phyloP scores from a whole-genome alignment of 30 jellyfish, hydroid and myxozoan species.

The Catostylus mosaicus region DNA sequence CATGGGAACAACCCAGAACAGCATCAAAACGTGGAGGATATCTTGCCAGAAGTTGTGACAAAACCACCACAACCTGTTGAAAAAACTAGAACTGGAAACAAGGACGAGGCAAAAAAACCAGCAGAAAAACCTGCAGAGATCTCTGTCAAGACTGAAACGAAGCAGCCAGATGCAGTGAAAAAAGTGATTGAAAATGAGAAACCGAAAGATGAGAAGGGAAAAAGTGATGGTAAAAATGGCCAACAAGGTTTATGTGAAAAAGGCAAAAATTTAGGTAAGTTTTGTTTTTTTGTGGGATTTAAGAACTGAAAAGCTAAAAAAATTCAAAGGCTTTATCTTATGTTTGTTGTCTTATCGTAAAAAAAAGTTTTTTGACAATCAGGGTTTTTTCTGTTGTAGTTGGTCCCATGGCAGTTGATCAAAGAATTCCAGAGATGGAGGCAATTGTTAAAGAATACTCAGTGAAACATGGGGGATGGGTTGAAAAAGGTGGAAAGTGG shows the following conservation, averaged over 20 bases:
- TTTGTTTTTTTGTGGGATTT: not conserved
- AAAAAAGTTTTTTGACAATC: not conserved
- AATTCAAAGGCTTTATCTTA: too few relatives aligned
- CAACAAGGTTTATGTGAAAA: not conserved
- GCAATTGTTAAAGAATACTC: conserved; percentile 65
- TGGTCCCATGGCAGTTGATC: conserved; percentile 85
- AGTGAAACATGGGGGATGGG: conserved; percentile 57
- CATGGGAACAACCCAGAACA: conserved; percentile 30
- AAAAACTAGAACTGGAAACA: not conserved
- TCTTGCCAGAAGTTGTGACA: conserved; percentile 17
- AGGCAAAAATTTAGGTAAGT: conserved; percentile 14
- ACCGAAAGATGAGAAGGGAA: not conserved
- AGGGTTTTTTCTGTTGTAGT: conserved; percentile 32
- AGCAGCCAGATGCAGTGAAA: too few relatives aligned
- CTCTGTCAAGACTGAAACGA: not conserved
- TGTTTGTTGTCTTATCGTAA: too few relatives aligned
- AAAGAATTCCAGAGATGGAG: conserved; percentile 78
- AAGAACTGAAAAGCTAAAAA: too few relatives aligned
- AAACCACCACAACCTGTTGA: conserved; percentile 15
- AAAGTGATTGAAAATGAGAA: not conserved
- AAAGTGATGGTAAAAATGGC: not conserved
- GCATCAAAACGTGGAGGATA: conserved; percentile 23
- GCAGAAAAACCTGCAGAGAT: not conserved
- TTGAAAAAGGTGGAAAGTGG: conserved; percentile 77
- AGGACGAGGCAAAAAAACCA: not conserved